These are phyloP conservation scores for Microplitis manilae DNA, from an alignment of 2,888 invertebrate species.

Conservation along the genomic window DNA sequence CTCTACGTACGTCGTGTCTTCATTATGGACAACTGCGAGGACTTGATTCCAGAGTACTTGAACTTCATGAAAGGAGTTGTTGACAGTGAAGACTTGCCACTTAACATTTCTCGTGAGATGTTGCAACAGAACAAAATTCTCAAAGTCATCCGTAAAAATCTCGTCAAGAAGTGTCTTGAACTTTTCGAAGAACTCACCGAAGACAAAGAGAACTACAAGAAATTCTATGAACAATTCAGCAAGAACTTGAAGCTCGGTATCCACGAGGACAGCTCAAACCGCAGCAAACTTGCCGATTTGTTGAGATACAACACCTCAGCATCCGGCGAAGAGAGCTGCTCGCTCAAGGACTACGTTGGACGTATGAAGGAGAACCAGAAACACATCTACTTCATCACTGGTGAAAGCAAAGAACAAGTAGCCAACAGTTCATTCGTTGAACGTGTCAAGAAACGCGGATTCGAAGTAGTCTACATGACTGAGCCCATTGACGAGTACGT, in stretches of 20 bases:
- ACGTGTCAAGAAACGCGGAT: constrained; percentile 96
- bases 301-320: constrained; percentile 95
- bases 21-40: constrained; percentile 99
- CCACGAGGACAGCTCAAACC: constrained; percentile 96
- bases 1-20: constrained; percentile 97
- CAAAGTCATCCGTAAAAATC: constrained; percentile 98
- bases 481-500: constrained; percentile 99
- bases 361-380: constrained; percentile 99
- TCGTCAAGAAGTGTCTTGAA: constrained; percentile 98
- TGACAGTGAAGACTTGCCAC: constrained; percentile 97
- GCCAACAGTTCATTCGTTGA: constrained; percentile 98
- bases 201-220: constrained; percentile 98
- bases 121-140: constrained; percentile 99
- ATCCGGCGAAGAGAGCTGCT: constrained; percentile 94
- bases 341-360: constrained; percentile 95
- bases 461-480: constrained; percentile 98
- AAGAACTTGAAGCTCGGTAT: constrained; percentile 98
- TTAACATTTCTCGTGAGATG: constrained; percentile 99
- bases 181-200: constrained; percentile 96
- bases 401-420: constrained; percentile 93
- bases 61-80: constrained; percentile 98
- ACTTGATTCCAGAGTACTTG: constrained; percentile 97
- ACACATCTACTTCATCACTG: constrained; percentile 98
- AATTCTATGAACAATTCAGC: constrained; percentile 98
- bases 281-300: constrained; percentile 87